Evolutionary conservation across 2,888 invertebrate genomes (phyloP), one percentile per base, ranked within the genome.

Genomic region (Stomorhina lunata): DNA sequence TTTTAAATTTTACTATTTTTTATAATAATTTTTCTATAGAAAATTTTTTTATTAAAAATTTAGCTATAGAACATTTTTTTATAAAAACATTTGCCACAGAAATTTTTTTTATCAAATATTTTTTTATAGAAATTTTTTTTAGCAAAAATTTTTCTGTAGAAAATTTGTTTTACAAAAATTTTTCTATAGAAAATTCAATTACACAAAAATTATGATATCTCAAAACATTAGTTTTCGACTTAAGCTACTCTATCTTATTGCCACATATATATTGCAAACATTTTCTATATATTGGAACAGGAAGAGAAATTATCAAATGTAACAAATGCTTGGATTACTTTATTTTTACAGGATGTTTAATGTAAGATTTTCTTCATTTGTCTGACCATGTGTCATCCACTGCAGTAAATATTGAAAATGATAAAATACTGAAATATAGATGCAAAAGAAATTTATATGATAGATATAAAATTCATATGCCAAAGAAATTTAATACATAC

Each of bases 311-410:
- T 9, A 68, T 63, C 48, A 17, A 68, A 22, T 59, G 53, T 55
- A 68, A 55, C 61, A 72, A 43, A 43, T 57, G 65, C 32, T 57
- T 12, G 43, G 50, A 55, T 48, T 50, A 48, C 57, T 69, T 72
- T 20, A 32, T 75, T 63, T 55, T 2, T 48, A 32, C 66, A 77
- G 53, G 45, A 81, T 66, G 45, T 66, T 76, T 29, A 69, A 71
- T 22, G 37, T 15, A 34, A 34, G 20, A 50, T 34, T 50, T 68
- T 48, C 25, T 76, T 15, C 34, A 71, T 37, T 65, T 65, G n/a
- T 17, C 57, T 75, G 68, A 25, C 15, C 65, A 29, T 61, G 2
- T 63, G 59, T 48, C 48, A 53, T n/a, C 57, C n/a, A 37, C 15
- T 20, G 17, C 17, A 48, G 22, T 20, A 7, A 15, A 59, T 66